These are phyloP conservation scores for Cydia fagiglandana DNA, from an alignment of 1,140 invertebrate species.

Conservation along the genomic window DNA sequence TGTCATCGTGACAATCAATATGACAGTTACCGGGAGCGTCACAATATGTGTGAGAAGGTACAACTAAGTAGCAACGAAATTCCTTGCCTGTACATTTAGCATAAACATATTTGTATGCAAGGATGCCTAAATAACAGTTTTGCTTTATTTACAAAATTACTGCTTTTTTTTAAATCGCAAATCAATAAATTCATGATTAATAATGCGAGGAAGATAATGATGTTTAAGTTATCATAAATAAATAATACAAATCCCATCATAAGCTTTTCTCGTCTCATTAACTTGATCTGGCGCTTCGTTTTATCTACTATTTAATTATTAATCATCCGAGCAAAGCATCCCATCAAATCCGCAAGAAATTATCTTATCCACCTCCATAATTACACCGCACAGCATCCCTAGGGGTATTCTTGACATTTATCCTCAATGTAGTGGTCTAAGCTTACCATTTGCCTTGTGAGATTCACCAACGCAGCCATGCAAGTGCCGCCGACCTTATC, in stretches of 20 bases:
- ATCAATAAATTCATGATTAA: too few relatives aligned
- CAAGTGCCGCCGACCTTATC: conserved; percentile 30
- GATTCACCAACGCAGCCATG: conserved; percentile 27
- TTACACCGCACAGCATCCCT: conserved; percentile 42
- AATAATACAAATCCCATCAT: background rate
- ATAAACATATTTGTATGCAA: too few relatives aligned
- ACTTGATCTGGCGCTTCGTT: background rate
- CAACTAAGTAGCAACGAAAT: too few relatives aligned
- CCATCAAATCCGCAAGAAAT: conserved; percentile 29
- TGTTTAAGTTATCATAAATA: too few relatives aligned
- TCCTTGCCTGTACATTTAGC: too few relatives aligned
- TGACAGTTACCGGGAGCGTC: too few relatives aligned
- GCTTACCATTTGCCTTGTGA: conserved; percentile 30
- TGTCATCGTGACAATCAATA: too few relatives aligned
- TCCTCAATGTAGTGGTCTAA: conserved; percentile 41
- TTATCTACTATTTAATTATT: conserved; percentile 26
- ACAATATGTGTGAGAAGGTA: too few relatives aligned
- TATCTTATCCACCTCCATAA: conserved; percentile 39
- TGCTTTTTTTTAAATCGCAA: too few relatives aligned
- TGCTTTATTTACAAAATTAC: too few relatives aligned
- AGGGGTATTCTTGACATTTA: conserved; percentile 48
- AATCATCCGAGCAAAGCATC: conserved; percentile 6
- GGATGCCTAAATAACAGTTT: too few relatives aligned
- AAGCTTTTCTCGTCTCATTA: background rate
- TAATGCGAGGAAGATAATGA: too few relatives aligned